These are phyloP conservation scores for Ophiothrix spiculata DNA, from an alignment of 35 echinoderm and acorn worm species.

Conservation along the genomic window DNA sequence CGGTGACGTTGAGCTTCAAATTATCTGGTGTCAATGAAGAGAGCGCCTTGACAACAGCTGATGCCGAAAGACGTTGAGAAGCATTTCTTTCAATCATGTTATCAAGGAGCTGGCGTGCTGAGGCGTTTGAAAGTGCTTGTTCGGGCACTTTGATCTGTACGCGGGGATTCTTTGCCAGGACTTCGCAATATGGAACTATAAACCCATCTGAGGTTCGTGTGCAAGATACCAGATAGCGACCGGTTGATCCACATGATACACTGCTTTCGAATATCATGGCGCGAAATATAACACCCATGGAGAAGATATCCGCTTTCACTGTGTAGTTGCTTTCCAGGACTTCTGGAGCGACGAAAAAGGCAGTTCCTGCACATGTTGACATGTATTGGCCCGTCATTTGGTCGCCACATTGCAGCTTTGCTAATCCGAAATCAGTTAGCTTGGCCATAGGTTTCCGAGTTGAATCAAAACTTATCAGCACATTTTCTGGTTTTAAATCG, in stretches of 20 bases:
- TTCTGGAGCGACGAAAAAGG: not conserved
- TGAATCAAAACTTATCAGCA: not conserved
- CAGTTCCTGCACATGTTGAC: not conserved
- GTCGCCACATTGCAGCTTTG: not conserved
- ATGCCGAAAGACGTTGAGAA: not conserved
- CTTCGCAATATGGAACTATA: not conserved
- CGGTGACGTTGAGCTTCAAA: not conserved
- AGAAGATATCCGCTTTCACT: not conserved
- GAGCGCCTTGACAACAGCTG: not conserved
- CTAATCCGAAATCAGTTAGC: not conserved
- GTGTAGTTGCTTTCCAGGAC: not conserved
- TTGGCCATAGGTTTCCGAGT: not conserved
- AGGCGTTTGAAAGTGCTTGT: not conserved
- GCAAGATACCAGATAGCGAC: not conserved
- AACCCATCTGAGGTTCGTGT: not conserved
- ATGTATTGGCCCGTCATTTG: not conserved
- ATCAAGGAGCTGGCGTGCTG: not conserved
- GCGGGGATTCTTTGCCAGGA: not conserved
- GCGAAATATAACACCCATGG: not conserved
- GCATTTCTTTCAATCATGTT: not conserved
- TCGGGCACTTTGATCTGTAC: not conserved
- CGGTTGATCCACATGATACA: not conserved
- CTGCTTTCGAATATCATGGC: not conserved
- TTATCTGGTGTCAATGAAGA: not conserved
- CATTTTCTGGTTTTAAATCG: not conserved